Percentiles rank a stretch among this genome's conserved stretches.
These are phyloP conservation scores for Hyles euphorbiae DNA, from an alignment of 1,140 invertebrate species.

Conservation along the genomic window DNA sequence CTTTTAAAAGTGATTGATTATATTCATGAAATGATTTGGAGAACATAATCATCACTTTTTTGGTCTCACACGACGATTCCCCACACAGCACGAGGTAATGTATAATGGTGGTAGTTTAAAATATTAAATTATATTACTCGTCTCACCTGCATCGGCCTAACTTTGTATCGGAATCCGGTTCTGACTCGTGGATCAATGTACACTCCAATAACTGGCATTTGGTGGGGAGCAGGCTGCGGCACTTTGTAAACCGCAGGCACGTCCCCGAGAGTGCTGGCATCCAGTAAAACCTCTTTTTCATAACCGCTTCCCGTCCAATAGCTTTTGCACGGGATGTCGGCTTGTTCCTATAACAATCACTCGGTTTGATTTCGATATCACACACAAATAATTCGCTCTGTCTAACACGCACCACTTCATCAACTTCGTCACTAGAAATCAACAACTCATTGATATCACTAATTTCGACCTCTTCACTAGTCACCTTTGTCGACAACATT, in stretches of 20 bases:
- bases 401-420: constrained; percentile 2
- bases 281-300: constrained; percentile 66
- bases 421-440: constrained; percentile 1
- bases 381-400: neutral
- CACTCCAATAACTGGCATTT: constrained; percentile 84
- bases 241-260: constrained; percentile 80
- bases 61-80: constrained; percentile 21
- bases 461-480: constrained; percentile 5
- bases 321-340: constrained; percentile 39
- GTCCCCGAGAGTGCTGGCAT: constrained; percentile 77
- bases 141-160: constrained; percentile 78
- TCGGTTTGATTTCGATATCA: neutral
- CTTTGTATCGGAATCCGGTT: constrained; percentile 85
- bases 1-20: constrained; percentile 62
- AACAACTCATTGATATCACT: constrained; percentile 10
- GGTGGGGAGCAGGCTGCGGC: constrained; percentile 77
- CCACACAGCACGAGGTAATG: constrained; percentile 22
- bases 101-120: constrained; percentile 29
- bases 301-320: constrained; percentile 43
- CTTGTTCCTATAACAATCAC: constrained; percentile 43
- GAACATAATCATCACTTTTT: constrained; percentile 60
- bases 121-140: constrained; percentile 39
- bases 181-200: constrained; percentile 83
- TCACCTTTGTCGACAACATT: constrained; percentile 13
- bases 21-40: constrained; percentile 25